Evolutionary conservation across 2,113 vertebrate species (phyloP).

Genomic region (Xenopus borealis): DNA sequence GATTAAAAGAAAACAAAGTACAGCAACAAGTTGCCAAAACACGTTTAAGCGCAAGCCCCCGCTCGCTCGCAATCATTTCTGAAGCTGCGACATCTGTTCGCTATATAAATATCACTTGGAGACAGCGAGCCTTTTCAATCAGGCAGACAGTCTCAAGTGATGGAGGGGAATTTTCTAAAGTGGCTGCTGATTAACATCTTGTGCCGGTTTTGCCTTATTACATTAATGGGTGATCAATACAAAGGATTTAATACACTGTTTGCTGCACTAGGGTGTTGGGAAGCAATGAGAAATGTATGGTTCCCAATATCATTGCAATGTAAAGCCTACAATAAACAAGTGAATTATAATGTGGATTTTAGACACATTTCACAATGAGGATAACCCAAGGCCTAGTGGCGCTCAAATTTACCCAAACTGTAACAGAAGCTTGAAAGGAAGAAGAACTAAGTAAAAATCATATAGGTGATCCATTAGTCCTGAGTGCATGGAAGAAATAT

Average conservation of each 20-base stretch:
- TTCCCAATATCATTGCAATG: no score
- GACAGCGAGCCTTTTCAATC: background rate
- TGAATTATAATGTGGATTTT: no score
- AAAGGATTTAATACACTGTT: background rate
- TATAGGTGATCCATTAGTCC: no score
- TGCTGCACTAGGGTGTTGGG: no score
- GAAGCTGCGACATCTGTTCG: background rate
- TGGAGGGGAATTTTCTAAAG: background rate
- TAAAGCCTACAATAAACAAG: no score
- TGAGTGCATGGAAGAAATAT: no score
- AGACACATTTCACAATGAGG: no score
- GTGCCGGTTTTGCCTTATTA: conserved; percentile 6
- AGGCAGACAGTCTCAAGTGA: background rate
- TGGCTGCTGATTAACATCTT: conserved; percentile 15
- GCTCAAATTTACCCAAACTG: no score
- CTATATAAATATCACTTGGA: background rate
- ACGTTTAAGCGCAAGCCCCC: background rate
- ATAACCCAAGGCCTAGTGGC: no score
- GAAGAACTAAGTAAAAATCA: no score
- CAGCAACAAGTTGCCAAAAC: background rate
- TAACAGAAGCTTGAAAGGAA: no score
- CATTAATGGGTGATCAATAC: conserved; percentile 11
- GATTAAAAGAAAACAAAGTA: background rate
- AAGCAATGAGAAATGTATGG: no score
- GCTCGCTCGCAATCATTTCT: background rate